phyloP scores from a whole-genome alignment of 2,888 invertebrate genomes.

The Ectropis crepuscularia region DNA sequence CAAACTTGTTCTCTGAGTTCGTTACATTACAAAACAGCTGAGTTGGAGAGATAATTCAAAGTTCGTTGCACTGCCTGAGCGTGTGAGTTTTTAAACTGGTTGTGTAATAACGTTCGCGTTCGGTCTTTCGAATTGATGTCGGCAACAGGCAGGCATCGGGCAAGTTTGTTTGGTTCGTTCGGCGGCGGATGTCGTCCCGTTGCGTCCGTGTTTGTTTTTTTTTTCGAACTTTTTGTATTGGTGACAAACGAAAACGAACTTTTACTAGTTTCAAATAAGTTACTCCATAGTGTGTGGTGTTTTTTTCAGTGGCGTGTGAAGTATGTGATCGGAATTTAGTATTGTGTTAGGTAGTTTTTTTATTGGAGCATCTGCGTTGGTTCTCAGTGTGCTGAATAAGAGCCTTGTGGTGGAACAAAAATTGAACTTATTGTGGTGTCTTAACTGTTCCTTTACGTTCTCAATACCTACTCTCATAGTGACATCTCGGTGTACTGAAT shows the following conservation, averaged over 20 bases:
- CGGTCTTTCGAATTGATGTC: constrained; percentile 28
- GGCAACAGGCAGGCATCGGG: constrained; percentile 40
- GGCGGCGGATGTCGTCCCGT: constrained; percentile 69
- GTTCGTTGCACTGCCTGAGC: constrained; percentile 17
- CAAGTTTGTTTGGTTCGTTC: constrained; percentile 74
- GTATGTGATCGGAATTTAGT: constrained; percentile 57
- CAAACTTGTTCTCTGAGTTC: constrained; percentile 55
- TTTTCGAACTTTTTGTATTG: constrained; percentile 67
- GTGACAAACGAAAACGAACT: constrained; percentile 64
- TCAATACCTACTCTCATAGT: constrained; percentile 31
- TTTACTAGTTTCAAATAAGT: constrained; percentile 46
- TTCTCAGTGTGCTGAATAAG: constrained; percentile 36
- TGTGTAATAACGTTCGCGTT: constrained; percentile 52
- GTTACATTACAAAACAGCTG: constrained; percentile 55
- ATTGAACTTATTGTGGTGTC: constrained; percentile 56
- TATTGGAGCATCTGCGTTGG: constrained; percentile 47
- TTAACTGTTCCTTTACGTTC: constrained; percentile 53
- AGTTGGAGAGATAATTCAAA: constrained; percentile 46
- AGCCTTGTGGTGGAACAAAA: constrained; percentile 45
- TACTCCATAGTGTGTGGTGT: constrained; percentile 62
- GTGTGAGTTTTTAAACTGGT: constrained; percentile 55
- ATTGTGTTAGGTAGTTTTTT: constrained; percentile 35
- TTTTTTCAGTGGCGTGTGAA: constrained; percentile 53
- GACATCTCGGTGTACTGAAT: constrained; percentile 21
- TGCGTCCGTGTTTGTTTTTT: constrained; percentile 60